Base-by-base conservation (phyloP, 1,140 invertebrate species). In the Saxidomus purpurata region DNA sequence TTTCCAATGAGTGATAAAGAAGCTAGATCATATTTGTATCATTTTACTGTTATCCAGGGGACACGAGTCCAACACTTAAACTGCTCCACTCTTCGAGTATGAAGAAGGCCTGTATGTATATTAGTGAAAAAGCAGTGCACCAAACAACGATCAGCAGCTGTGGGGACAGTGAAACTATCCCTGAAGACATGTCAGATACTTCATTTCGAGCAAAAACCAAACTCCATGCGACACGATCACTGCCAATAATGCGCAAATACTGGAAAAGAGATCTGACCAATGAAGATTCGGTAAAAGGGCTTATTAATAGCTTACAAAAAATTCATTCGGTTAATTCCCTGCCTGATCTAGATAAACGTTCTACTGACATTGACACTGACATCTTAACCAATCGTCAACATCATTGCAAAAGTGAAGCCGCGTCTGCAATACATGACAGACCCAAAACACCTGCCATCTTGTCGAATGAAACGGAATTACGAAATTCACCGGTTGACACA, bases 191-290 rank as follows among this genome's bases (percentile, higher is more conserved):
- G 0, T 11, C 25, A 1, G 0, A 38, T 25, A 22, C n/a, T 3
- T 59, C 52, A 59, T 13, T 55, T 61, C 63, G 40, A 6, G 82
- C 1, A 28, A 87, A 77, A 47, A 87, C 74, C 2, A 87, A 79
- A 63, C 59, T 87, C 2, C 71, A n/a, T 2, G 36, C 85, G 43
- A 31, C 71, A 28, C 49, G 47, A 34, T 77, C 71, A 43, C 49
- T 87, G 36, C 85, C 85, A 34, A 52, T 87, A 17, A 87, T 87
- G 69, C 85, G 74, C n/a, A 87, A 76, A 67, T 79, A 59, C 52
- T 77, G 85, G 85, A 43, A 79, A 34, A 43, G 38, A 63, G 74
- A 87, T 28, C 22, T 52, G 17, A 25, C 43, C 47, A 52, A 4
- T 40, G 74, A 79, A 38, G 69, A 40, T 34, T 71, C 71, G 0